Base-by-base conservation (phyloP, 2,888 invertebrate genomes). In the Rhingia rostrata region DNA sequence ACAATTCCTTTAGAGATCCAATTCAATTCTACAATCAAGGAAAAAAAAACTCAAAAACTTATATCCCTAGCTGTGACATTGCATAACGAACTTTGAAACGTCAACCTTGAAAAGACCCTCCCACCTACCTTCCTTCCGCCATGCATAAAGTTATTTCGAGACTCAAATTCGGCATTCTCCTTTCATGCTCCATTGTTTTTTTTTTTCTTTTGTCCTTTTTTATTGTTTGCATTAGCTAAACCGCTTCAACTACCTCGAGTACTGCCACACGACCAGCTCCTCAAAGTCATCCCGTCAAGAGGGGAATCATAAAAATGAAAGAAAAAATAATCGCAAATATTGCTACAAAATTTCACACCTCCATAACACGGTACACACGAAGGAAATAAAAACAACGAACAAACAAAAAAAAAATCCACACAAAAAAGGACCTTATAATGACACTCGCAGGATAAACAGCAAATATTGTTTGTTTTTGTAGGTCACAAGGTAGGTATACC, bases 271-370 rank as follows among this genome's bases (percentile, higher is more conserved):
- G 4, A 9, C 30, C 22, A 5, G 33, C 12, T 7, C 22, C 12
- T 41, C 10, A 45, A 51, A 39, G 35, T 32, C 45, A 51, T 78
- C 39, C 67, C 49, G 63, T 51, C 82, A 83, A 78, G 72, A 78
- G 72, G 22, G 73, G 78, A 78, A 49, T 63, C 72, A 73, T 78
- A 78, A 78, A 82, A 78, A 41, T 37, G 64, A 47, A 56, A 61
- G 66, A 60, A 58, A 22, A 58, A 61, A 77, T 43, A 78, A 78
- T 78, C 78, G 61, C 82, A 82, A 77, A 82, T 82, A 78, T 78
- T 74, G 82, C 43, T 45, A 66, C 60, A 72, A 66, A 72, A 77
- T 72, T 78, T 73, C 78, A 83, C 78, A 77, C 78, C 72, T 63
- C 72, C 41, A 0, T 6, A 9, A n/a, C 35, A 9, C 35, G 7